Percentiles rank a stretch among this genome's conserved stretches.
Evolutionary conservation across 2,113 vertebrate genomes (phyloP).

Genomic region (Apodemus sylvaticus): DNA sequence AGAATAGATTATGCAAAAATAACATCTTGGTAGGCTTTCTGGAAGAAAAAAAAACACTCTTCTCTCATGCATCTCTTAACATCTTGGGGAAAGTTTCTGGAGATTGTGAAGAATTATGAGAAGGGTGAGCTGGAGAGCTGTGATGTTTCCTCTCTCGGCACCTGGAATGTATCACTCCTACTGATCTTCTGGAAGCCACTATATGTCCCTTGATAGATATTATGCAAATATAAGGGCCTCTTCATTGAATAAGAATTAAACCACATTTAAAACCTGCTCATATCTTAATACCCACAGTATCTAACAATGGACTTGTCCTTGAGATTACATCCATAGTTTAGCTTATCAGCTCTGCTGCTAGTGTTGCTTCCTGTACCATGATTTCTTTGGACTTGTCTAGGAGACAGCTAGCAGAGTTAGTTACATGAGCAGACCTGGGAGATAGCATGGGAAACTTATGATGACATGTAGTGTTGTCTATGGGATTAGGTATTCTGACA

Average conservation of each 20-base stretch:
- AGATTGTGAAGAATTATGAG: neutral
- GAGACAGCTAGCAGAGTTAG: neutral
- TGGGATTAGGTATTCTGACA: neutral
- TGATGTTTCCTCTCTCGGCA: neutral
- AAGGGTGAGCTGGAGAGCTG: neutral
- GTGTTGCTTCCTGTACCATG: neutral
- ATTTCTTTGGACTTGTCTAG: neutral
- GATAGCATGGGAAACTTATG: neutral
- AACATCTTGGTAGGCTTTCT: neutral
- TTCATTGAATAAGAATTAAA: neutral
- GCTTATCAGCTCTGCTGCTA: neutral
- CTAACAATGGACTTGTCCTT: neutral
- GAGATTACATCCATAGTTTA: neutral
- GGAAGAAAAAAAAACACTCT: neutral
- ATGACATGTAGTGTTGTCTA: neutral
- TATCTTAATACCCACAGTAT: neutral
- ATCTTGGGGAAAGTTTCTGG: slow-evolving; percentile 5
- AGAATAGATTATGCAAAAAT: slow-evolving; percentile 5
- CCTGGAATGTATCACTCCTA: neutral
- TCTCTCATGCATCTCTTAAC: neutral
- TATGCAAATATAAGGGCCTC: neutral
- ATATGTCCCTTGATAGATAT: neutral
- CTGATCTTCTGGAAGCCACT: neutral
- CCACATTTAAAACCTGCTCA: neutral
- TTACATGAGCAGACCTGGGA: neutral